These are phyloP conservation scores for Bubo blakistoni DNA, from an alignment of 2,113 vertebrate species.

Conservation along the genomic window DNA sequence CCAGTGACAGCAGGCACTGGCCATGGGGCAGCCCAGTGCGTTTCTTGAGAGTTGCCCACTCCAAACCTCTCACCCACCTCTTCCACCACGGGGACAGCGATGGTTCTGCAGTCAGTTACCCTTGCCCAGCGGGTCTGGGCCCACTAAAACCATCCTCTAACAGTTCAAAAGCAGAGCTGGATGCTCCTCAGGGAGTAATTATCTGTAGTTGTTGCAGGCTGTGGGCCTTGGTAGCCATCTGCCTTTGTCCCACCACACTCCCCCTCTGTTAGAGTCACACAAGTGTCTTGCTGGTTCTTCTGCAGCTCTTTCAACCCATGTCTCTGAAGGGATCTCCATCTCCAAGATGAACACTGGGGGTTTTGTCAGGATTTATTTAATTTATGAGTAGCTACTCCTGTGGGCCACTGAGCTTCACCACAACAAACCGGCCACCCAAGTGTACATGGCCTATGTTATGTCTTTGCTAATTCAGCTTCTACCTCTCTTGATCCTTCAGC, in stretches of 20 bases:
- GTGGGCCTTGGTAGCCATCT: not conserved
- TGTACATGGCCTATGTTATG: fast-evolving
- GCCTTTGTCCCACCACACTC: not conserved
- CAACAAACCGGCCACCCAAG: not conserved
- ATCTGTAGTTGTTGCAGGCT: not conserved
- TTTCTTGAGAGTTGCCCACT: not conserved
- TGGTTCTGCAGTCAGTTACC: not conserved
- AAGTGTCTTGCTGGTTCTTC: not conserved
- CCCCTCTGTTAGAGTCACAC: not conserved
- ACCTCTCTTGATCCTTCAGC: not conserved
- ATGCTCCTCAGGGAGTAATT: not conserved
- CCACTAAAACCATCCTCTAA: not conserved
- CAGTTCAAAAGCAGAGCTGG: not conserved
- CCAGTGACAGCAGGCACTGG: not conserved
- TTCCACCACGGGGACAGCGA: not conserved
- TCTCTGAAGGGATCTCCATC: not conserved
- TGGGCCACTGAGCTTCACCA: not conserved
- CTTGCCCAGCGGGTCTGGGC: not conserved
- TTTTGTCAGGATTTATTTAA: not conserved
- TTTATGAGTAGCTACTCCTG: not conserved
- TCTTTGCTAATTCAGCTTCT: not conserved
- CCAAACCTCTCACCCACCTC: not conserved
- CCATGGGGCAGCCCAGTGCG: fast-evolving
- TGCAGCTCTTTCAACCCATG: not conserved
- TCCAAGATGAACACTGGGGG: not conserved